phyloP scores from a whole-genome alignment of 2,888 invertebrate genomes.

The Clusia tigrina region DNA sequence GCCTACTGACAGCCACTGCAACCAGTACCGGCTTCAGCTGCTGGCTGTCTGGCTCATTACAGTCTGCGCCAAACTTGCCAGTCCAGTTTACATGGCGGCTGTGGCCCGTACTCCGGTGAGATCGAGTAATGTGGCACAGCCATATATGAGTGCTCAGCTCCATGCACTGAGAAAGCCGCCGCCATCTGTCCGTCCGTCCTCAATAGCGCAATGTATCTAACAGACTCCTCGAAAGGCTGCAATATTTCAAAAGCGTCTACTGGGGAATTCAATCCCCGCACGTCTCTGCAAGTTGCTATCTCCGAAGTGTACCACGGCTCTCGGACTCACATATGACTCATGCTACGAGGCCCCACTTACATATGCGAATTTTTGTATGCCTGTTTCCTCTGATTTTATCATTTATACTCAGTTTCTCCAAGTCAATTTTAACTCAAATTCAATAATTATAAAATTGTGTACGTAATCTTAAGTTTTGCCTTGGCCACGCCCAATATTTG shows the following conservation, averaged over 20 bases:
- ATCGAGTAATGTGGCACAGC: constrained; percentile 1
- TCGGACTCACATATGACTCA: too few species aligned
- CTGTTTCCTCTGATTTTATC: too few species aligned
- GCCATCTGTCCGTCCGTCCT: too few species aligned
- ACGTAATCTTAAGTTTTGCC: neutral
- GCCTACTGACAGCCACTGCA: neutral
- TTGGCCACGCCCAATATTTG: too few species aligned
- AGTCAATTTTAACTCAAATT: neutral
- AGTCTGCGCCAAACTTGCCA: neutral
- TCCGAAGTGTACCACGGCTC: too few species aligned
- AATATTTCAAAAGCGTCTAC: too few species aligned
- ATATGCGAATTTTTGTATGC: too few species aligned
- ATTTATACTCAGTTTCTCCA: too few species aligned
- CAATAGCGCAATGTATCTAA: too few species aligned
- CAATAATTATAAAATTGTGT: neutral
- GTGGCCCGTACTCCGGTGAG: neutral
- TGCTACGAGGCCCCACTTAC: too few species aligned
- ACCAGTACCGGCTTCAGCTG: neutral
- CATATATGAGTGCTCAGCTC: neutral
- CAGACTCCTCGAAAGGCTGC: neutral
- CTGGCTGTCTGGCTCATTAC: neutral
- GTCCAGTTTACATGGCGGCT: constrained; percentile 1
- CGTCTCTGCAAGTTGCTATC: too few species aligned
- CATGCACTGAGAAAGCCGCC: neutral
- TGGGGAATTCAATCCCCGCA: too few species aligned